Conservation (phyloP, 2,888 invertebrate species). For the Megaustenia siamemsis region DNA sequence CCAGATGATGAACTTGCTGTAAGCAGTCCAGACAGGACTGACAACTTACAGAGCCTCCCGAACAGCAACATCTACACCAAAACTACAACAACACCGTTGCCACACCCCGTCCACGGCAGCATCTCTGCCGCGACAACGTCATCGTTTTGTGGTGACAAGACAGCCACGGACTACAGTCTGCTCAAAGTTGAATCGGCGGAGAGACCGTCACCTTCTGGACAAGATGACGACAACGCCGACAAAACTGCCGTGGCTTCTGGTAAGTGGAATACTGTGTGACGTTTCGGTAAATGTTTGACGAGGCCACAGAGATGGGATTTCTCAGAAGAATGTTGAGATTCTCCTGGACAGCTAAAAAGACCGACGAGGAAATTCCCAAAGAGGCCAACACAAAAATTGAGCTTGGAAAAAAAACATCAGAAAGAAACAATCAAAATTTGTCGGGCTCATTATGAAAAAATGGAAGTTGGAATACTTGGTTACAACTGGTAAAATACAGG, state of each 20-base stretch:
- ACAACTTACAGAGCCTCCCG: constrained; percentile 72
- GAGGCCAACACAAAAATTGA: no score
- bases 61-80: constrained; percentile 83
- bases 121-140: neutral
- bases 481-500: no score
- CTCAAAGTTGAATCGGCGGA: neutral
- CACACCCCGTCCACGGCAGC: constrained; percentile 45
- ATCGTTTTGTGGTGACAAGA: neutral
- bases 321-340: no score
- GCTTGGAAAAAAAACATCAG: no score
- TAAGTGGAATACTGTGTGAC: neutral
- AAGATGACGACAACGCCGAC: neutral
- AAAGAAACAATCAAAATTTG: no score
- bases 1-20: constrained; percentile 28
- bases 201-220: neutral
- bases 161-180: neutral
- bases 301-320: no score
- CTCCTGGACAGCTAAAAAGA: no score
- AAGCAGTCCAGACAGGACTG: neutral
- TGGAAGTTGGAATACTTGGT: no score
- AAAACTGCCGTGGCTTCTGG: neutral
- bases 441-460: no score
- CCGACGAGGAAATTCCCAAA: no score
- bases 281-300: neutral
- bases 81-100: constrained; percentile 56